Evolutionary conservation across 2,797 vertebrate genomes (phyloP), one percentile per base, ranked within the genome.

Genomic region (Sternotherus odoratus): DNA sequence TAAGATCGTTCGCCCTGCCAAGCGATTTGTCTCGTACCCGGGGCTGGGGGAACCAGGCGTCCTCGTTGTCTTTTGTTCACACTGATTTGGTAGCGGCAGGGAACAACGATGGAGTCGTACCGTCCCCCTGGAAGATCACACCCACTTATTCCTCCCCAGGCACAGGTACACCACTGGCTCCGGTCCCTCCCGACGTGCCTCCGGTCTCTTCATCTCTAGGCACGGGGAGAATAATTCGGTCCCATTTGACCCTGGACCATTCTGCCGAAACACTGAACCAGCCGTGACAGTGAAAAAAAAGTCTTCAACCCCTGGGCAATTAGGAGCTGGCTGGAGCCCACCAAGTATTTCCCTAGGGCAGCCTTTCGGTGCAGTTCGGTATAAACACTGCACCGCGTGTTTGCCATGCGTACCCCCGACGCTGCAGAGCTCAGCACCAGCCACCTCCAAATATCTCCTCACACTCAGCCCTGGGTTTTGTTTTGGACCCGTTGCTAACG

Each of bases 171-270:
- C 12, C 3, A 12, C 13, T 33, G 19, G 28, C 56, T 4, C 3
- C 3, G 5, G 72, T 28, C 60, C 30, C 39, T 83, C 2, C 50
- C 15, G 2, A 4, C 53, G 19, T 83, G 77, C 48, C 43, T 54
- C 3, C 3, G 3, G 85, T 4, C 7, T 26, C n/a, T 85, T 75
- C 56, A 30, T 49, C 4, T 74, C 48, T 48, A 87, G 56, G 24
- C 33, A 24, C 0, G 5, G 56, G 85, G 69, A 90, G 7, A 5
- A 23, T 1, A 17, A 1, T 26, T 87, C 49, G 30, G 6, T 49
- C 84, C 89, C 43, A 60, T 85, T 36, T 77, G 78, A 50, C 23
- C 81, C 6, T 3, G 83, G 77, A 39, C 66, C 69, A 48, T 87
- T 78, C 11, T 85, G 81, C 33, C 89, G 72, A 69, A 21, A 19